Conservation (phyloP, 2,113 vertebrate genomes). For the Lasiurus cinereus region DNA sequence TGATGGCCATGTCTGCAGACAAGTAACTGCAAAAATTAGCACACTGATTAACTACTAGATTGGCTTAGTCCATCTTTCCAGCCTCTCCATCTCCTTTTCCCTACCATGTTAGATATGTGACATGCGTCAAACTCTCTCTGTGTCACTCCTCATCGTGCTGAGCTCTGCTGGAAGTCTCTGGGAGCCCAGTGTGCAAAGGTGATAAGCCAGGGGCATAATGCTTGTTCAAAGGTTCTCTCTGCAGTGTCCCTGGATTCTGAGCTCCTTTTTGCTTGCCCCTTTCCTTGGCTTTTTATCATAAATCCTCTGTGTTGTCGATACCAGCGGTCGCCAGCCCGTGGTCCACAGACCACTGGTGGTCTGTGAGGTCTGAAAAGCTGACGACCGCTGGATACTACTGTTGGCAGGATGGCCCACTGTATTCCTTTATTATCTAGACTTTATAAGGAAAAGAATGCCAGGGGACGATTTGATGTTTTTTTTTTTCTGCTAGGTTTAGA, state of each 20-base stretch:
- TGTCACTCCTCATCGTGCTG: neutral
- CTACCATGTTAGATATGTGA: neutral
- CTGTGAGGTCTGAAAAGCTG: too few relatives aligned
- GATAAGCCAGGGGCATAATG: conserved; percentile 61
- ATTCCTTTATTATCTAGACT: conserved; percentile 34
- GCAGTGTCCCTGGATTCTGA: conserved; percentile 48
- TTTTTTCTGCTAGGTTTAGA: neutral
- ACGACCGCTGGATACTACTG: neutral
- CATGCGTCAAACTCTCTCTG: neutral
- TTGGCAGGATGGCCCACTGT: conserved; percentile 5
- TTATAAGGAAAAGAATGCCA: neutral
- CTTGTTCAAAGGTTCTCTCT: conserved; percentile 49
- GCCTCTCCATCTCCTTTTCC: conserved; percentile 15
- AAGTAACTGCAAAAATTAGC: conserved; percentile 36
- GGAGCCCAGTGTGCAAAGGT: conserved; percentile 67
- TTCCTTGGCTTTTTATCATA: conserved; percentile 72
- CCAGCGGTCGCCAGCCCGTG: too few relatives aligned
- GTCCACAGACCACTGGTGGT: too few relatives aligned
- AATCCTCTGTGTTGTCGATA: conserved; percentile 66
- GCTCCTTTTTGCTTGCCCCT: conserved; percentile 51
- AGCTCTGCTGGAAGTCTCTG: conserved; percentile 67
- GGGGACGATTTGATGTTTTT: neutral
- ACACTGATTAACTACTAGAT: neutral
- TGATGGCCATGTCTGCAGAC: neutral
- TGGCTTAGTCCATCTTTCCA: conserved; percentile 10